These are phyloP conservation scores for Ommatoiulus sabulosus DNA, from an alignment of 2,888 invertebrate genomes.

Conservation along the genomic window DNA sequence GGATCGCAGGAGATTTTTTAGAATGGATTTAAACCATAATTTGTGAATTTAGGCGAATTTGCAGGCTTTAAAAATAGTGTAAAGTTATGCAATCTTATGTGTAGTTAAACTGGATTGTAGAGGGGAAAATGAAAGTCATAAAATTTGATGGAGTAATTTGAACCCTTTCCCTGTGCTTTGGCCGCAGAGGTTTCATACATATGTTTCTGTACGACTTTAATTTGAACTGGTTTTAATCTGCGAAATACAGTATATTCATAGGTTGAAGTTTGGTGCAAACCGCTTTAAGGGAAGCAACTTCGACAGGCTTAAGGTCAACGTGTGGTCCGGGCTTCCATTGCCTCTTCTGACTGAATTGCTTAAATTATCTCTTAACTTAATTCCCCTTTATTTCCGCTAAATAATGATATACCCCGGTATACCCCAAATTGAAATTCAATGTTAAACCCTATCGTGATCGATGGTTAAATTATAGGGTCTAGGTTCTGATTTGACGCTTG, in stretches of 20 bases:
- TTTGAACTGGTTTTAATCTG: not conserved
- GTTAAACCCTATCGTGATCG: not conserved
- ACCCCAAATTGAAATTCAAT: conserved; percentile 22
- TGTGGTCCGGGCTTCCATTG: not conserved
- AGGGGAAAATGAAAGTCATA: too few relatives aligned
- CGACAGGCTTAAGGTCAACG: not conserved
- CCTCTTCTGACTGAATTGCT: not conserved
- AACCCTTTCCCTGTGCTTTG: too few relatives aligned
- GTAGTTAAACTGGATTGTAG: too few relatives aligned
- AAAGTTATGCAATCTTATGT: too few relatives aligned
- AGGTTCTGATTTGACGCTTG: not conserved
- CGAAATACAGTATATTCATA: not conserved
- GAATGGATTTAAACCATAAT: too few relatives aligned
- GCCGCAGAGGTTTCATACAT: too few relatives aligned
- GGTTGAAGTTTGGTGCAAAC: not conserved
- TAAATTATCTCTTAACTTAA: not conserved
- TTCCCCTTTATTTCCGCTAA: not conserved
- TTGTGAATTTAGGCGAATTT: too few relatives aligned
- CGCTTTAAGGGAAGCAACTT: not conserved
- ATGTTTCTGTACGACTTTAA: too few relatives aligned
- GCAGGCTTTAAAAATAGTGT: too few relatives aligned
- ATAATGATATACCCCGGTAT: not conserved
- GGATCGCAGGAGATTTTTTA: too few relatives aligned
- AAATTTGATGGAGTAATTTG: too few relatives aligned
- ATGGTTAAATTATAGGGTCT: conserved; percentile 10